Evolutionary conservation across 2,888 invertebrate genomes (phyloP), one percentile per base, ranked within the genome.

Genomic region (Ormyrus thymus): DNA sequence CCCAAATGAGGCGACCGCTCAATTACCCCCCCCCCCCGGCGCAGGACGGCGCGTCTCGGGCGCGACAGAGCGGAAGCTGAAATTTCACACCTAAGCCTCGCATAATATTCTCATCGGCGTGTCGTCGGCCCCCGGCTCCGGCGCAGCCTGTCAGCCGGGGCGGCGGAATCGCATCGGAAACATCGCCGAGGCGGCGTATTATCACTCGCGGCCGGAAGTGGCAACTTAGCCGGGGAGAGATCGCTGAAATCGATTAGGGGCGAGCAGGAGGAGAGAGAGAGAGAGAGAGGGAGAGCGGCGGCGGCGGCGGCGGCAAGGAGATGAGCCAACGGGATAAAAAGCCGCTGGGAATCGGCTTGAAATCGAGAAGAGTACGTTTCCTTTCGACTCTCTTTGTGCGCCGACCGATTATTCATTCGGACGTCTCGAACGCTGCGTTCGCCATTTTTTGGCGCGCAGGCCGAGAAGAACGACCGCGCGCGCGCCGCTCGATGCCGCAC

Each of bases 161-260:
- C 13, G 15, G 56, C 9, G 65, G 51, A 51, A 50, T 50, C 50
- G 50, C 50, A 65, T 65, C 51, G 65, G 65, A 65, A 65, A 65
- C 51, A 65, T 65, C 65, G 65, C 50, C 50, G 46, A 9, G n/a
- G 7, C 13, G 15, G 6, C 45, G 65, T 68, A 56, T 69, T 56
- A 69, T 68, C 68, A 69, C 69, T 65, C 66, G 64, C 65, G 29
- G 59, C 70, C 70, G 70, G 59, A 71, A 71, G 70, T 71, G 59
- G 70, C 70, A 71, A n/a, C 59, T 71, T 71, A 71, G 56, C 53
- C 45, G 55, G 11, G 29, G 53, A 10, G 53, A 10, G 70, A 70
- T 70, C 56, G 59, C n/a, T 70, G 46, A 43, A 70, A 70, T 59
- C 70, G 70, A 70, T 70, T 70, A 62, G 73, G 59, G n/a, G 29